Percentiles rank a stretch among this genome's conserved stretches.
Evolutionary conservation across 2,797 vertebrate species (phyloP).

Genomic region (Eutrigla gurnardus): DNA sequence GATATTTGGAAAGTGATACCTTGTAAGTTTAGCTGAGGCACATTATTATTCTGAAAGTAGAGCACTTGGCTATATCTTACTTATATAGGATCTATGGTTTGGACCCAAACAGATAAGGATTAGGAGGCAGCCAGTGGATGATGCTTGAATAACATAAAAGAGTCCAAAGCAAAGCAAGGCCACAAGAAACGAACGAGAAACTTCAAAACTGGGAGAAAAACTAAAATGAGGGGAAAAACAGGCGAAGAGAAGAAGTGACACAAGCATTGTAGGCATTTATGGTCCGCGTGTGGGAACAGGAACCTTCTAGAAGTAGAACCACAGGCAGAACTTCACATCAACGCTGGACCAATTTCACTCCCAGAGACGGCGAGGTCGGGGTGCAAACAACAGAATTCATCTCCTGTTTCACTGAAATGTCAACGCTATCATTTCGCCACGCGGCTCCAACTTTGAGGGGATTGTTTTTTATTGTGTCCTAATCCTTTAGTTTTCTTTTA

Average conservation of each 20-base stretch:
- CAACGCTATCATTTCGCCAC: not conserved
- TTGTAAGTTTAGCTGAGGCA: no score
- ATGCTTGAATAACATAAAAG: no score
- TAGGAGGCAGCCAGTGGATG: no score
- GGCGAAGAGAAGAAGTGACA: no score
- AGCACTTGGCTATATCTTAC: no score
- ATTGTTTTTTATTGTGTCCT: slow-evolving; percentile 8
- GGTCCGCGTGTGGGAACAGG: no score
- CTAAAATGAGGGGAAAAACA: not conserved
- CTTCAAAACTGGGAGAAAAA: not conserved
- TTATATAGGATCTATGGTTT: no score
- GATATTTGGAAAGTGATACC: no score
- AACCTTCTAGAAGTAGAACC: not conserved
- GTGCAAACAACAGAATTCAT: not conserved
- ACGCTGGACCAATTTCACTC: not conserved
- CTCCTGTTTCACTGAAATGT: not conserved
- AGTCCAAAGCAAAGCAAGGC: not conserved
- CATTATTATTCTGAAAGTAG: no score
- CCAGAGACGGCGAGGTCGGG: not conserved
- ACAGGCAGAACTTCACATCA: not conserved
- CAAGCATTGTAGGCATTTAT: no score
- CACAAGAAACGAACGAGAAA: not conserved
- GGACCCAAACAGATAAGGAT: no score
- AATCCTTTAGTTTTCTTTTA: slow-evolving; percentile 3
- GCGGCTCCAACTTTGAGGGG: not conserved